phyloP scores from a whole-genome alignment of 2,888 invertebrate species.

The Clostera curtula region DNA sequence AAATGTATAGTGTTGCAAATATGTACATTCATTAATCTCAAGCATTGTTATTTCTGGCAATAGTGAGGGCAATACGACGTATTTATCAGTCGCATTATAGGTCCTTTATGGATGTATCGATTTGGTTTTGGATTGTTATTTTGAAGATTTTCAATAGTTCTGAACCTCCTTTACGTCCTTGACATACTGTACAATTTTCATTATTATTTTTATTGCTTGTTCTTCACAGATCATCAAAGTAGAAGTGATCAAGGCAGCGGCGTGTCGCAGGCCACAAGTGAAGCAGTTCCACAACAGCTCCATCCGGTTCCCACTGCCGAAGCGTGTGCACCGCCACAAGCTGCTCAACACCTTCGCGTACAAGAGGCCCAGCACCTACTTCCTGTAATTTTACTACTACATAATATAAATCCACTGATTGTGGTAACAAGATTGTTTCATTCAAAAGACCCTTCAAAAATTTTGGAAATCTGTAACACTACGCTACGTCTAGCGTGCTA shows the following conservation, averaged over 20 bases:
- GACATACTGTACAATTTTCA: background rate
- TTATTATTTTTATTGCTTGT: background rate
- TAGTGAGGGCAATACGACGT: too few relatives aligned
- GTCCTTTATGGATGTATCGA: too few relatives aligned
- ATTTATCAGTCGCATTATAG: too few relatives aligned
- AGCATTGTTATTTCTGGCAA: too few relatives aligned
- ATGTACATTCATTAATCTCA: too few relatives aligned
- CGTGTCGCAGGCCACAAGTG: slow-evolving; percentile 94
- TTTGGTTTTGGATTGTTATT: too few relatives aligned
- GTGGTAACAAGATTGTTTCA: slow-evolving; percentile 26
- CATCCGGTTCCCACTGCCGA: slow-evolving; percentile 97
- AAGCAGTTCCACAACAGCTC: slow-evolving; percentile 99
- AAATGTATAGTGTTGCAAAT: too few relatives aligned
- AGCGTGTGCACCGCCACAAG: slow-evolving; percentile 89
- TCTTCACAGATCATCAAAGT: slow-evolving; percentile 93
- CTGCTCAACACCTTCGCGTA: slow-evolving; percentile 89
- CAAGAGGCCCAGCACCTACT: slow-evolving; percentile 87
- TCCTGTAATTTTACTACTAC: slow-evolving; percentile 65
- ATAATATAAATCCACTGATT: slow-evolving; percentile 45
- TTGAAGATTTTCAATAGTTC: too few relatives aligned
- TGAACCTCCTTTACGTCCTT: too few relatives aligned
- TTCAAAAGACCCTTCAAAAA: too few relatives aligned
- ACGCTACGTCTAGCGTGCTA: too few relatives aligned
- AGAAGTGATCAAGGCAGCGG: slow-evolving; percentile 90
- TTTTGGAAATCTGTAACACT: too few relatives aligned